phyloP scores from a whole-genome alignment of 2,113 vertebrate species.

The Pachyramphus minor region DNA sequence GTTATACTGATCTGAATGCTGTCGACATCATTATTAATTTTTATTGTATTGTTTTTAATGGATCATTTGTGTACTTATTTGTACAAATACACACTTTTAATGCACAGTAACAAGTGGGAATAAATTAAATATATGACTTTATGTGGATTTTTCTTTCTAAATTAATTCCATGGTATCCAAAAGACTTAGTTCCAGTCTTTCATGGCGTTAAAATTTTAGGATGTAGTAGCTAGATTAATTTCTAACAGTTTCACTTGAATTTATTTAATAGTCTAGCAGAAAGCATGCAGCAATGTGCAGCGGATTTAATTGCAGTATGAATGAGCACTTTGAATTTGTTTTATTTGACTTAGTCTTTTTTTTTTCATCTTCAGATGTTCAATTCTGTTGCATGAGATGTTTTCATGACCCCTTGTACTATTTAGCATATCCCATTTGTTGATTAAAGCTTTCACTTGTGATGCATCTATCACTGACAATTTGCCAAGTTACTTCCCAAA shows the following conservation, averaged over 20 bases:
- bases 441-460: background rate
- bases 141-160: background rate
- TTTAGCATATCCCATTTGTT: background rate
- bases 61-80: background rate
- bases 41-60: background rate
- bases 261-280: background rate
- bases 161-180: background rate
- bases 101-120: background rate
- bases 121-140: background rate
- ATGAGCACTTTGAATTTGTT: background rate
- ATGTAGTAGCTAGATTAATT: background rate
- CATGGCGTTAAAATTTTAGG: background rate
- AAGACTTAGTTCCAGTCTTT: background rate
- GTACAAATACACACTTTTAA: background rate
- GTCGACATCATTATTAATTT: background rate
- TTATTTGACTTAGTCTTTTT: background rate
- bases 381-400: background rate
- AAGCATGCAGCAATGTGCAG: background rate
- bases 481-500: background rate
- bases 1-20: background rate
- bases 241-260: background rate
- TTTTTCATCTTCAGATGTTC: background rate
- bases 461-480: background rate
- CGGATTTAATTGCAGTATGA: conserved; percentile 12
- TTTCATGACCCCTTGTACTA: background rate